Conservation (phyloP, 2,888 invertebrate genomes). For the Clitarchus hookeri region DNA sequence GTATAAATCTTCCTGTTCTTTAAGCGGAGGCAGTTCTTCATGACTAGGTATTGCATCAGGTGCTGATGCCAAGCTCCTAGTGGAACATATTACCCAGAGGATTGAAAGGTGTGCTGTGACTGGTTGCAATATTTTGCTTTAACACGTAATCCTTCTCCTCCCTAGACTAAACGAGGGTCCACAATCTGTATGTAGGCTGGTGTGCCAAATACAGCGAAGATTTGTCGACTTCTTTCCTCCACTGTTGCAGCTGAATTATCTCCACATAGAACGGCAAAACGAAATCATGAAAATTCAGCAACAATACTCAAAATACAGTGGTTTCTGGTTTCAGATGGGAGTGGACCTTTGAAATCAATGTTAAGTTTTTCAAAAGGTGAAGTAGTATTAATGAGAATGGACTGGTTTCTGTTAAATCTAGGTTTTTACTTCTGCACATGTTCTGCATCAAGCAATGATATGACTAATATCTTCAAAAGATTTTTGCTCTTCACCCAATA, state of each 20-base stretch:
- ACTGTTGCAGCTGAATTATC: not conserved
- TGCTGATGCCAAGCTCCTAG: too few relatives aligned
- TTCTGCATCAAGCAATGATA: not conserved
- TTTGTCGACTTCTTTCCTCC: not conserved
- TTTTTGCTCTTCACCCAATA: not conserved
- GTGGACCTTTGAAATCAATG: not conserved
- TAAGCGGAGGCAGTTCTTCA: too few relatives aligned
- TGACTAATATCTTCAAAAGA: not conserved
- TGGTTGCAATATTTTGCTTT: not conserved
- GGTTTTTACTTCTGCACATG: not conserved
- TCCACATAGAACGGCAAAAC: not conserved
- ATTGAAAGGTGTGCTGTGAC: not conserved
- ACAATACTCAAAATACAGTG: not conserved
- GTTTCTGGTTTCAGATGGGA: slow-evolving; percentile 24
- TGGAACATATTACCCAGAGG: too few relatives aligned
- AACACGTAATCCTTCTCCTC: not conserved
- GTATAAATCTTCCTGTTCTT: too few relatives aligned
- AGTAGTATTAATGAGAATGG: not conserved
- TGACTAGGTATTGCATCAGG: too few relatives aligned
- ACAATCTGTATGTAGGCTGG: not conserved
- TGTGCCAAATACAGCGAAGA: not conserved
- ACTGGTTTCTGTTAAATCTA: not conserved
- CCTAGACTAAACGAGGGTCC: not conserved
- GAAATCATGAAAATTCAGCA: not conserved
- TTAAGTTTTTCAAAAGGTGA: not conserved